Evolutionary conservation across 2,888 invertebrate genomes (phyloP).

Genomic region (Melieria omissa): DNA sequence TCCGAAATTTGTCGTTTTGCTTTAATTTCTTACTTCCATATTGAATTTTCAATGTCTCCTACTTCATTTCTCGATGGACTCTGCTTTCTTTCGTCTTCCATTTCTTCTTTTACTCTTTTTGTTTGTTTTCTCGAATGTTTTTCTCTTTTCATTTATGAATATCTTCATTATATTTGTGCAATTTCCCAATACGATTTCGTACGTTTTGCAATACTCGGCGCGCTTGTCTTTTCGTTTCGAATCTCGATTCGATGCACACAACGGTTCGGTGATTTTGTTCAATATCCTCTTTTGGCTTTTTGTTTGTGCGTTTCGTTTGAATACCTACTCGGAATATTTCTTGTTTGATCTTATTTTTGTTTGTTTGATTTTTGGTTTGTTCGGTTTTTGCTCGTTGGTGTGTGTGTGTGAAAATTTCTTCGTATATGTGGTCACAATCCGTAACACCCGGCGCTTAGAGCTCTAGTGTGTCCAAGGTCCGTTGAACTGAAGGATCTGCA

Average conservation of each 20-base stretch:
- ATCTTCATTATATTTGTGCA: too few species aligned
- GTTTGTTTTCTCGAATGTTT: too few species aligned
- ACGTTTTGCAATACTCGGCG: too few species aligned
- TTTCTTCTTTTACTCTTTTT: too few species aligned
- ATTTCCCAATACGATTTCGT: too few species aligned
- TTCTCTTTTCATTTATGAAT: too few species aligned
- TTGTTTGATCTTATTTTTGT: background rate
- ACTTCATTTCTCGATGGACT: too few species aligned
- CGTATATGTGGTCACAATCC: conserved; percentile 55
- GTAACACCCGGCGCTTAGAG: conserved; percentile 63
- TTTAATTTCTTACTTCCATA: too few species aligned
- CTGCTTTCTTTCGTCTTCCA: too few species aligned
- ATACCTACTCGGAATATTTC: conserved; percentile 1
- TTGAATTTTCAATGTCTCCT: too few species aligned
- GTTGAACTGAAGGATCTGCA: conserved; percentile 68
- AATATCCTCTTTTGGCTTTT: background rate
- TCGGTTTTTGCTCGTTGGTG: conserved; percentile 50
- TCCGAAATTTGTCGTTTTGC: too few species aligned
- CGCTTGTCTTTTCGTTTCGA: background rate
- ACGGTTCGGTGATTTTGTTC: background rate
- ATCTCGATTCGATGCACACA: background rate
- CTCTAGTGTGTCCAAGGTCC: conserved; percentile 68
- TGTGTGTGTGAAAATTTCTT: conserved; percentile 56
- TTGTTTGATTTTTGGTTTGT: conserved; percentile 36
- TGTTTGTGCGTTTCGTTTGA: conserved; percentile 24